Conservation (phyloP, 1,140 invertebrate species). For the Drosophila athabasca region DNA sequence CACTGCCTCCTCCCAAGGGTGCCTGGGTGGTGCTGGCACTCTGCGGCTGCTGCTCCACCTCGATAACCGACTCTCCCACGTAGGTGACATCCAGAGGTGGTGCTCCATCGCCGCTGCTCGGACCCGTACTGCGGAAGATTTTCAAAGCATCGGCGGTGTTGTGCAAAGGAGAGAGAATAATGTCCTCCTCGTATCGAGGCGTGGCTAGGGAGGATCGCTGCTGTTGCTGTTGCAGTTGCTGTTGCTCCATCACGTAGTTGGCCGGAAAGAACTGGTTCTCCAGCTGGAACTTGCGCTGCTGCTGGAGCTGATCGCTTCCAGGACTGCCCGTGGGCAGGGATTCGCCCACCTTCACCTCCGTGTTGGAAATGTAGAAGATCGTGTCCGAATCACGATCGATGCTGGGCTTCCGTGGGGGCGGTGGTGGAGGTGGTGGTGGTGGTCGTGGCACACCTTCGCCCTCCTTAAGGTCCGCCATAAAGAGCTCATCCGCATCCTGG, state of each 20-base stretch:
- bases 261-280: slow-evolving; percentile 82
- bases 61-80: slow-evolving; percentile 81
- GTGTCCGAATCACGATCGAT: slow-evolving; percentile 82
- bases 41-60: slow-evolving; percentile 72
- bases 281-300: slow-evolving; percentile 66
- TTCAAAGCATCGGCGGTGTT: slow-evolving; percentile 71
- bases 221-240: slow-evolving; percentile 13
- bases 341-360: slow-evolving; percentile 82
- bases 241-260: slow-evolving; percentile 64
- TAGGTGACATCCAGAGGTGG: slow-evolving; percentile 80
- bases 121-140: slow-evolving; percentile 62
- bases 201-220: slow-evolving; percentile 17
- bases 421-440: slow-evolving; percentile 45
- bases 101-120: slow-evolving; percentile 44
- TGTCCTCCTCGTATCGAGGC: slow-evolving; percentile 75
- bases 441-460: slow-evolving; percentile 26
- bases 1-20: slow-evolving; percentile 1
- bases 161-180: slow-evolving; percentile 71
- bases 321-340: slow-evolving; percentile 60
- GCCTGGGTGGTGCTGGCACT: background rate
- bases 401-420: slow-evolving; percentile 52
- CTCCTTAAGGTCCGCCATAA: slow-evolving; percentile 65
- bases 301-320: slow-evolving; percentile 20
- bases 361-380: slow-evolving; percentile 83
- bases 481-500: slow-evolving; percentile 69